Evolutionary conservation across 30 jellyfish, hydroid and myxozoan species (phyloP), one percentile per base, ranked within the genome.

Genomic region (Aurelia aurita): DNA sequence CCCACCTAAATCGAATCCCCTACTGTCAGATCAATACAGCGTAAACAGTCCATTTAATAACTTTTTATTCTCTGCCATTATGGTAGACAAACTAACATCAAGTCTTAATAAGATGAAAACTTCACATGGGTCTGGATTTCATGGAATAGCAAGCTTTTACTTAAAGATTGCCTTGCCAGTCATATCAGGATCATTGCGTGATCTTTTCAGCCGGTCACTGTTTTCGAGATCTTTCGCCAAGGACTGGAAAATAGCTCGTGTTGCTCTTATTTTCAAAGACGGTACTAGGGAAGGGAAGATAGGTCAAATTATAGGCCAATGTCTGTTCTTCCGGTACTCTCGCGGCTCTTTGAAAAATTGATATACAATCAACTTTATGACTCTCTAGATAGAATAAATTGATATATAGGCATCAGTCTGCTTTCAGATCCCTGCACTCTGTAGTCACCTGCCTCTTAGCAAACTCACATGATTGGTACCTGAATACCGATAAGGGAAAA

Each of bases 91-190:
- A 13, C 64, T 46, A 53, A 71, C n/a, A 26, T 65, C 45, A 27
- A 82, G 27, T 63, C 23, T 79, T 19, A 35, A 25, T 3, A 61
- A 79, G 20, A 46, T 79, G 53, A 64, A 79, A 61, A 79, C 81
- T 14, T 61, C 72, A 22, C 57, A 39, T 21, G 90, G 90, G 62
- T 66, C 58, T 66, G 91, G 89, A 13, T 58, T 34, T 78, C 80
- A 63, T 60, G 89, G 80, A 23, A 68, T 78, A 14, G 80, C 80
- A 60, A 59, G 72, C 62, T 23, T n/a, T n/a, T n/a, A n/a, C n/a
- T n/a, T n/a, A n/a, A n/a, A n/a, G n/a, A n/a, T n/a, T n/a, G n/a
- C n/a, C 43, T 77, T 78, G 60, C 89, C 89, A 32, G 64, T 78
- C 27, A 63, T 78, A 34, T 68, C 58, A 8, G 58, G 62, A 18